A percentile compares a stretch with the other conserved stretches of the same genome.
These are phyloP conservation scores for Neodiprion pinetum DNA, from an alignment of 1,140 invertebrate species.

Conservation along the genomic window DNA sequence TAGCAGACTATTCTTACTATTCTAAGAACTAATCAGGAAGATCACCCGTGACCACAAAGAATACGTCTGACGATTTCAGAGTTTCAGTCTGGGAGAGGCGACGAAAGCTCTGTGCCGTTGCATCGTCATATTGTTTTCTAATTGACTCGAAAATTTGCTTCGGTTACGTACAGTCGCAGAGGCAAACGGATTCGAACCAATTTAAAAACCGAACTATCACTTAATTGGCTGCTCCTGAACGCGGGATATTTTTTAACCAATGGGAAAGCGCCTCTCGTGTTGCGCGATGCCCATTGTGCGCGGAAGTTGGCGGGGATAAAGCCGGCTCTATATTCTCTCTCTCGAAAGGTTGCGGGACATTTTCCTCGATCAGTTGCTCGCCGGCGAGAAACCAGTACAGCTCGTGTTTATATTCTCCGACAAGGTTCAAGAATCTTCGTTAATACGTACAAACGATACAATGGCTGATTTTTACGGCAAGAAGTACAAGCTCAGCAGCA, in stretches of 20 bases:
- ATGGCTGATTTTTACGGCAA: slow-evolving; percentile 65
- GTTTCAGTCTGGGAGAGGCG: background rate
- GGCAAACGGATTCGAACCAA: background rate
- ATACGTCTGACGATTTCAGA: too few species aligned
- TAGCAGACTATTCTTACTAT: too few species aligned
- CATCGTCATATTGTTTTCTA: background rate
- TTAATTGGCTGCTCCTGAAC: background rate
- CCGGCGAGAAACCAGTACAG: background rate
- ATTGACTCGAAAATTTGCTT: background rate
- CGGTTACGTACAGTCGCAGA: too few species aligned
- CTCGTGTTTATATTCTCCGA: background rate
- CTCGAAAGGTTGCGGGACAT: background rate
- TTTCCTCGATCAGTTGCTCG: background rate
- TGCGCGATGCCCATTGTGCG: background rate
- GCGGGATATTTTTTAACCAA: background rate
- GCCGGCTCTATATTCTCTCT: background rate
- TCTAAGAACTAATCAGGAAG: too few species aligned
- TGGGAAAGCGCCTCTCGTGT: background rate
- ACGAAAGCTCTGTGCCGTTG: background rate
- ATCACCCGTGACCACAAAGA: too few species aligned
- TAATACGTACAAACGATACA: slow-evolving; percentile 9
- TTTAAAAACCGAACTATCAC: background rate
- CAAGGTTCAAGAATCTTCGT: too few species aligned
- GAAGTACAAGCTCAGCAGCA: slow-evolving; percentile 77
- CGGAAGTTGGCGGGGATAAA: slow-evolving; percentile 1